These are phyloP conservation scores for Gadus chalcogrammus DNA, from an alignment of 2,113 vertebrate species.

Conservation along the genomic window DNA sequence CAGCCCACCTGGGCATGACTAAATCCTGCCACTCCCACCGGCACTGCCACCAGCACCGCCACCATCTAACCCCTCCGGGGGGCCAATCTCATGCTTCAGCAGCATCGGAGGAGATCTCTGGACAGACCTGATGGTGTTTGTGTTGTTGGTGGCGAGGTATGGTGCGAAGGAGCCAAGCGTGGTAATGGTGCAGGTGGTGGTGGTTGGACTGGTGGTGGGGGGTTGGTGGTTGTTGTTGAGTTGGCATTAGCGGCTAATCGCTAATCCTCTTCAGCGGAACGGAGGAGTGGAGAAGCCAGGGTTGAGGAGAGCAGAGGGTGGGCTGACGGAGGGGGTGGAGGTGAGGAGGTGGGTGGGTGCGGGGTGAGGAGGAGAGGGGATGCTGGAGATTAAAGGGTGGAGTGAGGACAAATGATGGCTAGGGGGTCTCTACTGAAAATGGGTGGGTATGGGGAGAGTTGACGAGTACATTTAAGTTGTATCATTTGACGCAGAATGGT, in stretches of 20 bases:
- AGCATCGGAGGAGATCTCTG: not conserved
- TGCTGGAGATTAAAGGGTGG: not conserved
- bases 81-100: constrained; percentile 38
- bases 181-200: constrained; percentile 34
- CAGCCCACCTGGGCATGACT: constrained; percentile 41
- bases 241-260: constrained; percentile 29
- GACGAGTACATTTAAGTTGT: too few species aligned
- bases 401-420: not conserved
- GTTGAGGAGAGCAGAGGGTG: constrained; percentile 32
- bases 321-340: too few species aligned
- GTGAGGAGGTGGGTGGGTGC: not conserved
- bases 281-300: constrained; percentile 36
- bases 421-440: not conserved
- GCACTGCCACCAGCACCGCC: too few species aligned
- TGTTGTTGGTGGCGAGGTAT: too few species aligned
- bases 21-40: constrained; percentile 39
- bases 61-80: constrained; percentile 20
- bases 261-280: constrained; percentile 54
- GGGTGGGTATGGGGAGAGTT: constrained; percentile 10
- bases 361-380: not conserved
- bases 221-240: constrained; percentile 11
- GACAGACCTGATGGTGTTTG: not conserved
- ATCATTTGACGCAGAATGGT: too few species aligned
- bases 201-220: constrained; percentile 27
- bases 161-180: not conserved